A percentile compares a stretch with the other conserved stretches of the same genome.
Evolutionary conservation across 2,888 invertebrate genomes (phyloP).

Genomic region (Scelioninae gen. 2): DNA sequence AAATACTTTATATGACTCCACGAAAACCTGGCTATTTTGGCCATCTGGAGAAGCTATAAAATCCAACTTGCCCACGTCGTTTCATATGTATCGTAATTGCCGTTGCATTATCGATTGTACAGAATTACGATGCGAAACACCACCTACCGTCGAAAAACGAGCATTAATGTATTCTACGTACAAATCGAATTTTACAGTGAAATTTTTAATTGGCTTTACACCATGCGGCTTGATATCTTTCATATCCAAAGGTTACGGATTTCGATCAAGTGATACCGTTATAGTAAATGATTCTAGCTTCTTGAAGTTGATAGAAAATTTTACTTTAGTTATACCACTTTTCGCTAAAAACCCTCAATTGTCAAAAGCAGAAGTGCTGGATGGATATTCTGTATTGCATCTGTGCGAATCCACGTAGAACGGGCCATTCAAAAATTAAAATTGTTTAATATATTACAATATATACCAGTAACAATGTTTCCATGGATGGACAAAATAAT

Average conservation of each 20-base stretch:
- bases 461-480: slow-evolving; percentile 28
- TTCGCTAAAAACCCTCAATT: too few species aligned
- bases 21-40: slow-evolving; percentile 41
- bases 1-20: slow-evolving; percentile 33
- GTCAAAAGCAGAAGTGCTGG: too few species aligned
- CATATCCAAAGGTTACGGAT: slow-evolving; percentile 64
- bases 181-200: slow-evolving; percentile 53
- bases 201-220: slow-evolving; percentile 59
- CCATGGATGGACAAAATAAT: slow-evolving; percentile 37
- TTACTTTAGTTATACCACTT: too few species aligned
- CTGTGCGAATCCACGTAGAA: too few species aligned
- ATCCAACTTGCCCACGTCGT: slow-evolving; percentile 28
- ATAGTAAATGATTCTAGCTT: slow-evolving; percentile 61
- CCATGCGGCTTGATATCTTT: slow-evolving; percentile 62
- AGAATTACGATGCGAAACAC: too few species aligned
- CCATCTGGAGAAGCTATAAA: slow-evolving; percentile 32
- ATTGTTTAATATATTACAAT: slow-evolving; percentile 45
- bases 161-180: slow-evolving; percentile 27
- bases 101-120: neutral
- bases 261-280: slow-evolving; percentile 58
- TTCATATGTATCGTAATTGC: slow-evolving; percentile 21
- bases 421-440: too few species aligned
- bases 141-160: slow-evolving; percentile 13
- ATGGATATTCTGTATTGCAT: too few species aligned
- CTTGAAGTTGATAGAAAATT: slow-evolving; percentile 20